Evolutionary conservation across 2,113 vertebrate species (phyloP).

Genomic region (Dinomys branickii): DNA sequence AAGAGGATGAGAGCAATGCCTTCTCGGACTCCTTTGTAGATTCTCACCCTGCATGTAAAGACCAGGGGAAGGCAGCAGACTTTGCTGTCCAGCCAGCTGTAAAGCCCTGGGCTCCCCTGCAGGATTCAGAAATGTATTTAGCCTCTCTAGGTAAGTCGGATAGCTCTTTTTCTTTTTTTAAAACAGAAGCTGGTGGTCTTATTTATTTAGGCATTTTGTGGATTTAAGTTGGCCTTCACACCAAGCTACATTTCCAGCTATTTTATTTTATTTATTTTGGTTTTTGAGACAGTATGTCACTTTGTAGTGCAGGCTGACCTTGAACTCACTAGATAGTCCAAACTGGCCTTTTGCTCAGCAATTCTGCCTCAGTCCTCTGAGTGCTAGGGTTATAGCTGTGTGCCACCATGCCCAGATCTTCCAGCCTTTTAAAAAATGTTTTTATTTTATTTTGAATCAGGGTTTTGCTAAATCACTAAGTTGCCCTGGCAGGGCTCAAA

Average conservation of each 20-base stretch:
- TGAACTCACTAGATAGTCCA: neutral
- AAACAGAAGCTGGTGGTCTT: neutral
- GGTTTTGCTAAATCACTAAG: neutral
- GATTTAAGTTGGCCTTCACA: neutral
- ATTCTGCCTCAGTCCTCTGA: neutral
- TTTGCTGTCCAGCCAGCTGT: neutral
- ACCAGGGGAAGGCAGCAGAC: neutral
- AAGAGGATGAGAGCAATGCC: slow-evolving; percentile 77
- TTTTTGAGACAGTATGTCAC: neutral
- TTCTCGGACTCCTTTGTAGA: slow-evolving; percentile 93
- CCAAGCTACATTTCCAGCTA: neutral
- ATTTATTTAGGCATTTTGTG: neutral
- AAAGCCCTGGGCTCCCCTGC: slow-evolving; percentile 93
- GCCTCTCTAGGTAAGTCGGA: slow-evolving; percentile 92
- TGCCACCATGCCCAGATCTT: neutral
- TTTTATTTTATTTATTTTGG: neutral
- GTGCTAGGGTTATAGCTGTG: neutral
- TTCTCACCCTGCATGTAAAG: neutral
- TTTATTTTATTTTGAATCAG: neutral
- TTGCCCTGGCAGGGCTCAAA: neutral
- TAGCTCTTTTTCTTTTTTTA: neutral
- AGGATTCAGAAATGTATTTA: slow-evolving; percentile 95
- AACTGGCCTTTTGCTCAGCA: neutral
- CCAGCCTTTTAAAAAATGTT: neutral
- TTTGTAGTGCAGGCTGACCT: neutral